Evolutionary conservation across 2,888 invertebrate genomes (phyloP), one percentile per base, ranked within the genome.

Genomic region (Agrotis puta): DNA sequence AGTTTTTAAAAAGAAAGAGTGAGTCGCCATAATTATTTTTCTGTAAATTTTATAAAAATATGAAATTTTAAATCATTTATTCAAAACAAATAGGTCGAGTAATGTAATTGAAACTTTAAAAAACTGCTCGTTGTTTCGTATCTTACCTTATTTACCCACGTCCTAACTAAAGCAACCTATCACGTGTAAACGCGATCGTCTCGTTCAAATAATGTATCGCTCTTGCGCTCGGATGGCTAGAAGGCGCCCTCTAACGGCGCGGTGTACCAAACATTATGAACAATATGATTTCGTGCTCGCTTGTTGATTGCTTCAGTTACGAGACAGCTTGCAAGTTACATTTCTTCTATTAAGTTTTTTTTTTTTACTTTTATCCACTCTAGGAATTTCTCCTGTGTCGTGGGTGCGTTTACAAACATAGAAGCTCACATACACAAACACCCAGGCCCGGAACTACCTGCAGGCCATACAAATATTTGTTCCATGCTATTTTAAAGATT

Each of bases 1-100:
- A 87, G 89, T 94, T 20, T 95, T 94, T 70, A 88, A 88, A 50
- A 94, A 92, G 79, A 90, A 86, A 85, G 92, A 93, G 94, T 95
- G 71, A 92, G 94, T 91, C 7, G 2, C 48, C 1, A 27, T 54
- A 0, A 2, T 0, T 33, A n/a, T 58, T 18, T 53, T 18, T 24
- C 5, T 51, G 3, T 63, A 57, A 56, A 70, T 67, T 0, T 33
- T 22, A 18, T 18, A 48, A 24, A 45, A 65, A n/a, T 1, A 11
- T 16, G n/a, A n/a, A n/a, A n/a, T n/a, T n/a, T n/a, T n/a, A n/a
- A n/a, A n/a, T n/a, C n/a, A n/a, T 18, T 1, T 2, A 45, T 43
- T 6, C 18, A 7, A 3, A 2, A 20, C 6, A 47, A 24, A 1
- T 39, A n/a, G 4, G 3, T 16, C 9, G 45, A 33, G 2, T 33